Base-by-base conservation (phyloP, 2,888 invertebrate genomes). In the Pachydiplax longipennis region DNA sequence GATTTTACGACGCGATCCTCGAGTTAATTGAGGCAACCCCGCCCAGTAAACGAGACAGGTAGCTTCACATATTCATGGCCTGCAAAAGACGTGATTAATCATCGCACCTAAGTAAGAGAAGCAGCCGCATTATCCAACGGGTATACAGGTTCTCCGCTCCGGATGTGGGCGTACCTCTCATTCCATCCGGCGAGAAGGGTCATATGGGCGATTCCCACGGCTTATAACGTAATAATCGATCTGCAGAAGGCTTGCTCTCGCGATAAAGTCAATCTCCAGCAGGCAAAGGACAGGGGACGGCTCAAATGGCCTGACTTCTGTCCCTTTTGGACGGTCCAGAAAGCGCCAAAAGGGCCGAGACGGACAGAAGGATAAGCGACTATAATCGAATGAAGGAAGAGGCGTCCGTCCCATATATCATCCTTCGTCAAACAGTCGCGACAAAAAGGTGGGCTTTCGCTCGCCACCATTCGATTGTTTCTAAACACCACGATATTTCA, bases 191-290 rank as follows among this genome's bases (percentile, higher is more conserved):
- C 31, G 22, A 22, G 61, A 25, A 73, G 73, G 87, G 35, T 37
- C 87, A 65, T 58, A 87, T 87, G 87, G 61, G 37, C 87, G 37
- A 87, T 87, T 61, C 87, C 58, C 31, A 65, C 83, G 35, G 83
- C 87, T 87, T 37, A 87, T 87, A 61, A 87, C 87, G 87, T 61
- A 65, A 87, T 87, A 87, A 87, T 87, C 87, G 87, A 87, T 87
- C 61, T 37, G 61, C 61, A 35, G 35, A n/a, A 35, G 87, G 37
- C 61, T 37, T 61, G 22, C 87, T 25, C 65, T 58, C 25, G 15
- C 8, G 82, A 58, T 83, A n/a, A 65, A 58, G 87, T n/a, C 87
- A 65, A 87, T 87, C 87, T 83, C 83, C 82, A 37, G 15, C 58
- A 31, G 53, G 40, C 53, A 37, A 48, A 87, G 73, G 73, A 87